Base-by-base conservation (phyloP, 2,888 invertebrate genomes). In the Cryptocephalus primarius region DNA sequence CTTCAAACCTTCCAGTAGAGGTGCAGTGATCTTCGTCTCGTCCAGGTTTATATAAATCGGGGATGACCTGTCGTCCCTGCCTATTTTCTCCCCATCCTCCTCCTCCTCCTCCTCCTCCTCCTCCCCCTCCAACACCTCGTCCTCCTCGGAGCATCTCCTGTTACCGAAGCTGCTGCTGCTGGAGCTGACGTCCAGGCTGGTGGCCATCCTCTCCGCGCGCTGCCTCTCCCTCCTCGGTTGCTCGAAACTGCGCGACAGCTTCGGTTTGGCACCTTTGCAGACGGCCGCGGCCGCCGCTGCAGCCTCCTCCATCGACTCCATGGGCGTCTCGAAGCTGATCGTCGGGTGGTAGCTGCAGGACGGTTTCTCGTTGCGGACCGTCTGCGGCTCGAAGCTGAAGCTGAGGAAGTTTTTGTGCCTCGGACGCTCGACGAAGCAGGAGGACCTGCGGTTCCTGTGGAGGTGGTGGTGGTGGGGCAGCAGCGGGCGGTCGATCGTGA, bases 321-420 rank as follows among this genome's bases (percentile, higher is more conserved):
- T 44, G 8, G 58, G 56, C n/a, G 59, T 54, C 43, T 65, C 65
- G 49, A 65, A 62, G 50, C 59, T 65, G 45, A 64, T 62, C 33
- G 60, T 62, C 11, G 64, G 64, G 43, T 60, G 62, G 48, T 55
- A 56, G 48, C 61, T 61, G 49, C 56, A 61, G 45, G 57, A 60
- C 14, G 59, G 57, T 41, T 50, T 44, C 12, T 51, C 51, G 11
- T 49, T 31, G 9, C 44, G 46, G 4, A 51, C 43, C 8, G 48
- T 52, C 43, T 48, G 48, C 12, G 33, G 14, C 22, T 33, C 58
- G 48, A 68, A 66, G 44, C 70, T 69, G 55, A 68, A 67, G 51
- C 69, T 70, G 47, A 63, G 65, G 54, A 68, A 69, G 53, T 69
- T 68, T 45, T 64, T 57, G 45, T 67, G 64, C 11, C 64, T 57